Conservation (phyloP, 2,888 invertebrate genomes). For the Lypha dubia region DNA sequence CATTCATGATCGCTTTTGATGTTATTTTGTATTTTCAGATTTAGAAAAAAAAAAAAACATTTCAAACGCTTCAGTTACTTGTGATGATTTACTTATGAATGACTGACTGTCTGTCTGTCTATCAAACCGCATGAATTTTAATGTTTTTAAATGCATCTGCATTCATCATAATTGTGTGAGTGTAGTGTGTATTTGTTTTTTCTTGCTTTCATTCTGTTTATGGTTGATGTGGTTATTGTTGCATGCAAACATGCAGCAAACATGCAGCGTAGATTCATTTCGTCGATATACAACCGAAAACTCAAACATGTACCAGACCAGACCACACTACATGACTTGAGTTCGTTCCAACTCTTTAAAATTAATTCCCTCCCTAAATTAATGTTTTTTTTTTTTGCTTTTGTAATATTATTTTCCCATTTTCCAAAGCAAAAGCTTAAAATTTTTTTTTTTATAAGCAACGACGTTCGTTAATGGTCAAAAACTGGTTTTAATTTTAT, state of each 20-base stretch:
- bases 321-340: constrained; percentile 20
- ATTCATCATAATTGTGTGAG: neutral
- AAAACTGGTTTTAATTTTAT: constrained; percentile 30
- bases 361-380: constrained; percentile 8
- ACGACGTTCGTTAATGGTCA: constrained; percentile 2
- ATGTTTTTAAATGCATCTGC: constrained; percentile 48
- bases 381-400: constrained; percentile 12
- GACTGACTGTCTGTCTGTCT: constrained; percentile 55
- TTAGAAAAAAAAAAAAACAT: constrained; percentile 11
- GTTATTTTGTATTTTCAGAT: constrained; percentile 2
- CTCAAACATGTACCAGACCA: constrained; percentile 53
- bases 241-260: constrained; percentile 53
- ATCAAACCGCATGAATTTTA: constrained; percentile 59
- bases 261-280: constrained; percentile 45
- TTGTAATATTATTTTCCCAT: constrained; percentile 7
- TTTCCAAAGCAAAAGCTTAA: constrained; percentile 49
- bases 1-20: neutral
- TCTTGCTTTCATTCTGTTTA: constrained; percentile 49
- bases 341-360: constrained; percentile 28
- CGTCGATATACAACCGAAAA: constrained; percentile 26
- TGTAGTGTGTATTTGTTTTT: constrained; percentile 10
- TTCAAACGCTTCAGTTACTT: constrained; percentile 67
- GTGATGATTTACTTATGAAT: constrained; percentile 45
- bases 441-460: constrained; percentile 36
- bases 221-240: constrained; percentile 66